Conservation (phyloP, 2,797 vertebrate genomes). For the Crypturellus tataupa region DNA sequence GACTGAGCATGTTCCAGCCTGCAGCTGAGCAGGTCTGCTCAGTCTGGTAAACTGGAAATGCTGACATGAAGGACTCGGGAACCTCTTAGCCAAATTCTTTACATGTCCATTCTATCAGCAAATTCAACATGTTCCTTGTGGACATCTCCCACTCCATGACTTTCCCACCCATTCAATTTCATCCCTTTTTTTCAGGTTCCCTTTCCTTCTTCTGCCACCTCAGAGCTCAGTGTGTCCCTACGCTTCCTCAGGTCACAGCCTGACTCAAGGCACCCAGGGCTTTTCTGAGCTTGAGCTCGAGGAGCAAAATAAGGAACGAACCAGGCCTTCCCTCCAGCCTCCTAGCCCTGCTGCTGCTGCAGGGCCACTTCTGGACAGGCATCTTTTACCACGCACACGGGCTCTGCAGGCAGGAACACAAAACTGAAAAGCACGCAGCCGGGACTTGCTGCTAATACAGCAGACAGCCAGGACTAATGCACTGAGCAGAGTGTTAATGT, state of each 20-base stretch:
- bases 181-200: not conserved
- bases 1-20: not conserved
- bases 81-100: not conserved
- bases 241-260: not conserved
- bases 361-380: not conserved
- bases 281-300: not conserved
- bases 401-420: not conserved
- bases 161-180: not conserved
- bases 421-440: not conserved
- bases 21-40: not conserved
- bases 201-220: not conserved
- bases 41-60: not conserved
- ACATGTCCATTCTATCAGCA: accelerated
- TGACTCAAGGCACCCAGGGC: not conserved
- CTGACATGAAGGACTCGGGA: not conserved
- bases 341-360: not conserved
- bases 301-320: not conserved
- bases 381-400: not conserved
- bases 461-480: too few relatives aligned
- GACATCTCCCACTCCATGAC: not conserved
- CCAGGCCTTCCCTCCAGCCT: not conserved
- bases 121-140: not conserved
- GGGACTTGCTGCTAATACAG: too few relatives aligned
- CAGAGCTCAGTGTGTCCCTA: not conserved
- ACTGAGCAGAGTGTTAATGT: not conserved